These are phyloP conservation scores for Dicerorhinus sumatrensis DNA, from an alignment of 2,113 vertebrate genomes.

Conservation along the genomic window DNA sequence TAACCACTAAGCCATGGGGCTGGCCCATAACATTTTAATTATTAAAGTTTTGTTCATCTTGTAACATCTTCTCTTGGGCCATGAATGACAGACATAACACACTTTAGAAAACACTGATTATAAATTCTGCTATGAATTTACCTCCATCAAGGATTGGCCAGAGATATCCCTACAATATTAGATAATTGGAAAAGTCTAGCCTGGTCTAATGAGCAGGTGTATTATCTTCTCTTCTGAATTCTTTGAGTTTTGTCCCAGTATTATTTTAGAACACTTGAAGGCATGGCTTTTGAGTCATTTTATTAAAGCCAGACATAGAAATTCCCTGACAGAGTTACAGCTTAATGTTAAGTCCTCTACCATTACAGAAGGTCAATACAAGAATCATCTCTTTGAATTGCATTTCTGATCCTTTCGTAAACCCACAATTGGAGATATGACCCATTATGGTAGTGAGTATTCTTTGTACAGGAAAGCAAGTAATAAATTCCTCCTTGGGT, in stretches of 20 bases:
- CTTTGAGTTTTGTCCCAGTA: neutral
- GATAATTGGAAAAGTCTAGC: neutral
- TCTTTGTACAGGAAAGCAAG: neutral
- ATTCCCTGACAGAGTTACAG: neutral
- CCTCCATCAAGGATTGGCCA: neutral
- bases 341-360: neutral
- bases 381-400: neutral
- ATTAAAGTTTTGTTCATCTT: neutral
- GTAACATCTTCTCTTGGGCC: neutral
- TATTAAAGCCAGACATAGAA: slow-evolving; percentile 7
- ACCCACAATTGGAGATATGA: neutral
- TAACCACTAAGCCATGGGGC: too few species aligned
- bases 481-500: neutral
- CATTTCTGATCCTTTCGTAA: neutral
- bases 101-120: neutral
- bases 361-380: neutral
- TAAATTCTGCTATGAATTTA: neutral
- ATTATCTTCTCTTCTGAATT: slow-evolving; percentile 14
- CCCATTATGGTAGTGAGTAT: neutral
- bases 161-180: neutral
- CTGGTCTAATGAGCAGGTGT: neutral
- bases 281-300: neutral
- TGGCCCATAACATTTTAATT: neutral
- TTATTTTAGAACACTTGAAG: neutral
- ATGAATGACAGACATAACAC: neutral